A percentile compares a stretch with the other conserved stretches of the same genome.
These are phyloP conservation scores for Rostratula benghalensis DNA, from an alignment of 2,113 vertebrate species.

Conservation along the genomic window DNA sequence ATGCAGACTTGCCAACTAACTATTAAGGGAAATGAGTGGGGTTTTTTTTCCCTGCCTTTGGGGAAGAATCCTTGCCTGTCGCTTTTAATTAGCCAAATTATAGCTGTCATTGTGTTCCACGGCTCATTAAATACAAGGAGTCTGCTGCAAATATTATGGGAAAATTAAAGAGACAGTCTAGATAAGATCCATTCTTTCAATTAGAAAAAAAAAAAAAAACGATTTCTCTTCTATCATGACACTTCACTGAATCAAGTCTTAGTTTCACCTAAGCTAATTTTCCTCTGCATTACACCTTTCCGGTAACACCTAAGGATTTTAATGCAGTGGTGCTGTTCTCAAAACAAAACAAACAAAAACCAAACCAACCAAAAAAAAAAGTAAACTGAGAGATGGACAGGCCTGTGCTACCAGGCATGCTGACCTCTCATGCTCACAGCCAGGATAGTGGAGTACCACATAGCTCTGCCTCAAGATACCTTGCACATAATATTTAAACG, in stretches of 20 bases:
- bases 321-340: not conserved
- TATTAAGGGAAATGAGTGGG: not conserved
- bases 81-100: slow-evolving; percentile 25
- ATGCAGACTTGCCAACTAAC: not conserved
- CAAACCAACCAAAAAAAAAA: too few relatives aligned
- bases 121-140: slow-evolving; percentile 11
- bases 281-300: not conserved
- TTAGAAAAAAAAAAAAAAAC: not conserved
- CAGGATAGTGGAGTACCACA: not conserved
- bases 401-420: not conserved
- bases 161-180: slow-evolving; percentile 25
- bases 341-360: too few relatives aligned
- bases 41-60: slow-evolving; percentile 3
- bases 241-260: not conserved
- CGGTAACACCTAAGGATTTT: not conserved
- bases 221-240: not conserved
- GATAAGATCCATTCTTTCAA: not conserved
- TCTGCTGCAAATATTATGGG: slow-evolving; percentile 6
- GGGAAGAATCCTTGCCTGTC: not conserved
- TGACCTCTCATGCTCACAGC: not conserved
- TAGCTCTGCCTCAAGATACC: not conserved
- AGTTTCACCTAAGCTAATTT: not conserved
- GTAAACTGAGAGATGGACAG: not conserved
- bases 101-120: not conserved
- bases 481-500: not conserved